phyloP scores from a whole-genome alignment of 1,140 invertebrate genomes.

The Agraylea sexmaculata region DNA sequence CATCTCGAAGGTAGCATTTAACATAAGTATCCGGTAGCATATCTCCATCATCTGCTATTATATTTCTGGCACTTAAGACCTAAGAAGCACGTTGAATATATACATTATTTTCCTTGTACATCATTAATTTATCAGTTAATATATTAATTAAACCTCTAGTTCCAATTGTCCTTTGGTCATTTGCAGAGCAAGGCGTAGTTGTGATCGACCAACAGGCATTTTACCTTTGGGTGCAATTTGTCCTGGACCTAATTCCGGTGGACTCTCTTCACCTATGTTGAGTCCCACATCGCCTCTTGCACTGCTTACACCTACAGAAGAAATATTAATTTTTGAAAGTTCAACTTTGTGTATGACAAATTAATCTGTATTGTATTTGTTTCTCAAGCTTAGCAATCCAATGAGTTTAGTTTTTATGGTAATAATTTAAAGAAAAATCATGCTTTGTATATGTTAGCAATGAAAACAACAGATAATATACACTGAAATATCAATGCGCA shows the following conservation, averaged over 20 bases:
- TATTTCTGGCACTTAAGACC: slow-evolving; percentile 38
- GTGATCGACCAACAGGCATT: slow-evolving; percentile 54
- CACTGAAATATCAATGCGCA: no score
- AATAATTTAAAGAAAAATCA: no score
- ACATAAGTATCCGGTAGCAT: slow-evolving; percentile 75
- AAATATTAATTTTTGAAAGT: no score
- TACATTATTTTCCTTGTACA: neutral
- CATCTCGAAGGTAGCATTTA: slow-evolving; percentile 83
- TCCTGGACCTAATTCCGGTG: slow-evolving; percentile 55
- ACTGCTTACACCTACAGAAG: slow-evolving; percentile 14
- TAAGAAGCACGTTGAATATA: slow-evolving; percentile 14
- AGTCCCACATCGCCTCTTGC: slow-evolving; percentile 23
- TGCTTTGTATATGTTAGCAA: neutral
- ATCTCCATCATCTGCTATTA: slow-evolving; percentile 35
- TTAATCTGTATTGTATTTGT: no score
- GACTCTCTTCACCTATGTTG: slow-evolving; percentile 27
- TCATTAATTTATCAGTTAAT: neutral
- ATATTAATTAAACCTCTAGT: slow-evolving; percentile 58
- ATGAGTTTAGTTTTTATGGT: no score
- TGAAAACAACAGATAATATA: neutral
- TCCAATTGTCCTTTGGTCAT: slow-evolving; percentile 86
- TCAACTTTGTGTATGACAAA: no score
- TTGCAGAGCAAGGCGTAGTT: slow-evolving; percentile 76
- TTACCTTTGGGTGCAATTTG: slow-evolving; percentile 65
- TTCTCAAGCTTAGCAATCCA: no score